These are phyloP conservation scores for Holacanthus passer DNA, from an alignment of 2,113 vertebrate genomes.

Conservation along the genomic window DNA sequence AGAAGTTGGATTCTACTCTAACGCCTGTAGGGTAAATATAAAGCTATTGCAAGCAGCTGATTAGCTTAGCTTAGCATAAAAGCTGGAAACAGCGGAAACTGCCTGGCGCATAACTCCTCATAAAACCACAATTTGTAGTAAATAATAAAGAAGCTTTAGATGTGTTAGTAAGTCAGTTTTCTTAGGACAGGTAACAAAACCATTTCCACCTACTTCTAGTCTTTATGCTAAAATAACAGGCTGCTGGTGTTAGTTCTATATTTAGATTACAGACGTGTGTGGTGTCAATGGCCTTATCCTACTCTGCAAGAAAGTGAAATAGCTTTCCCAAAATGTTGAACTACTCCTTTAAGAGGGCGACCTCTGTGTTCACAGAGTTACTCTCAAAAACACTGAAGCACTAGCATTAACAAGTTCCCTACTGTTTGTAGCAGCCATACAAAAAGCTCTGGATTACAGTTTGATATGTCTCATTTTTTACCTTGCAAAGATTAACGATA, in stretches of 20 bases:
- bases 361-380: slow-evolving; percentile 10
- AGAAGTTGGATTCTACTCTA: not conserved
- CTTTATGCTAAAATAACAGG: not conserved
- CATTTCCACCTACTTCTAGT: not conserved
- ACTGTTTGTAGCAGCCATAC: slow-evolving; percentile 61
- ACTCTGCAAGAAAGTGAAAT: not conserved
- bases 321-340: slow-evolving; percentile 27
- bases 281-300: not conserved
- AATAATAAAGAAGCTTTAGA: not conserved
- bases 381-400: slow-evolving; percentile 16
- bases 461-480: slow-evolving; percentile 63
- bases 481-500: slow-evolving; percentile 34
- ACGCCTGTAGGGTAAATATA: not conserved
- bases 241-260: not conserved
- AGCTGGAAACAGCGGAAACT: not conserved
- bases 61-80: slow-evolving; percentile 6
- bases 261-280: not conserved
- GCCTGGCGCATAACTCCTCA: not conserved
- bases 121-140: not conserved
- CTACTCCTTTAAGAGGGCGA: slow-evolving; percentile 26
- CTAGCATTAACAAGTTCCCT: slow-evolving; percentile 41
- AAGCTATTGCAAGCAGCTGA: slow-evolving; percentile 8
- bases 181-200: not conserved
- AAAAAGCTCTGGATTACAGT: slow-evolving; percentile 66
- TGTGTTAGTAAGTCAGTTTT: not conserved